Evolutionary conservation across 2,797 vertebrate species (phyloP), one percentile per base, ranked within the genome.

Genomic region (Ispidina lecontei): DNA sequence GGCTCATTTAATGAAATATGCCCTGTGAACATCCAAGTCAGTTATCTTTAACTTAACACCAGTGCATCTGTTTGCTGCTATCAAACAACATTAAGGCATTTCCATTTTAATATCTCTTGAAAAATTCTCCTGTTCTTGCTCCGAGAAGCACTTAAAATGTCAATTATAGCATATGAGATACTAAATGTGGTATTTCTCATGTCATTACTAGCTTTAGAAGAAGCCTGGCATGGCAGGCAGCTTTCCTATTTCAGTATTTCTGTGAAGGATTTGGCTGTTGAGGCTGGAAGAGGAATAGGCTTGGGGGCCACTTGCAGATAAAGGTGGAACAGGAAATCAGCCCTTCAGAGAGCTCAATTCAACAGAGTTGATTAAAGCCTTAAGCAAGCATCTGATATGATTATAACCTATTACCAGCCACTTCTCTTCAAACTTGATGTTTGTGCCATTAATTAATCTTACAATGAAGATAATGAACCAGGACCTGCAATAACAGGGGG

Each of bases 141-240:
- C 80, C 46, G 35, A 86, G 77, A 43, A 90, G 70, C 69, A 87
- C 85, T 93, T 92, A 91, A 89, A 91, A 62, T 52, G 75, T 73
- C 92, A 91, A 64, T 91, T 93, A 95, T 2, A 75, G 81, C 65
- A 83, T 18, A 33, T 10, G 28, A 90, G 58, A 74, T 25, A 51
- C 43, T 77, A 84, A 90, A 79, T 2, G 8, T 41, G 63, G 1
- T 39, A 93, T 63, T 94, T 47, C 81, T 90, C 63, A 67, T 29
- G 31, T 64, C 64, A 73, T 72, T 83, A 65, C 17, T 60, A 93
- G 77, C 70, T 91, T 91, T 84, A 58, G 39, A 35, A 78, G 69
- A 44, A 78, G 69, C 26, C 63, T 69, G 28, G 31, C 29, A 15
- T 8, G 14, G 62, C 87, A 62, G 20, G 52, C 55, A 67, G 69